A percentile compares a stretch with the other conserved stretches of the same genome.
These are phyloP conservation scores for Xenops minutus DNA, from an alignment of 2,797 vertebrate genomes.

Conservation along the genomic window DNA sequence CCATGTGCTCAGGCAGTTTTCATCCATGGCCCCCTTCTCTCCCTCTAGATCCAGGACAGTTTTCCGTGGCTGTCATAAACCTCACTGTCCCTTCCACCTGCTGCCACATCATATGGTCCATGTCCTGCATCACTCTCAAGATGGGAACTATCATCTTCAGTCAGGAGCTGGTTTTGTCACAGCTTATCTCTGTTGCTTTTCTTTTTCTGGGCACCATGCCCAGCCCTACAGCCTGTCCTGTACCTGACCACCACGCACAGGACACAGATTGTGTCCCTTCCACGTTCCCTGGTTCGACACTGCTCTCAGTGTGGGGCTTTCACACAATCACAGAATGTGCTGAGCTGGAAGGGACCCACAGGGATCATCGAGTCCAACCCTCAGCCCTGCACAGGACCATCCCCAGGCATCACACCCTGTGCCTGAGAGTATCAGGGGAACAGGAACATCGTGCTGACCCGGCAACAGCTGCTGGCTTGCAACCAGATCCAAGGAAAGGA, in stretches of 20 bases:
- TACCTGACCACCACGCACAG: rapidly evolving
- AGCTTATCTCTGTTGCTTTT: neutral
- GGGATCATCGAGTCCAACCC: neutral
- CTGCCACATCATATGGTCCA: neutral
- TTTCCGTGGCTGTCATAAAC: neutral
- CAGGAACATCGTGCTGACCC: neutral
- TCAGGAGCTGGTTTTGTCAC: neutral
- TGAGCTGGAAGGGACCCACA: neutral
- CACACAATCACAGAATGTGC: neutral
- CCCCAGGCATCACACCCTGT: neutral
- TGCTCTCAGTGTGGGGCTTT: neutral
- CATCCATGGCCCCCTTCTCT: neutral
- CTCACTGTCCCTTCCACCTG: neutral
- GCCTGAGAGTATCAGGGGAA: neutral
- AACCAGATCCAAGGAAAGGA: neutral
- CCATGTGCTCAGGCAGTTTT: neutral
- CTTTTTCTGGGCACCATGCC: neutral
- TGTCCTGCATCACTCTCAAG: neutral
- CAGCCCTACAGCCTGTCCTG: neutral
- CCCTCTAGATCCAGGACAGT: neutral
- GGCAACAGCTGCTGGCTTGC: neutral
- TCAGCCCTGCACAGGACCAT: neutral
- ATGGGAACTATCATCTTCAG: neutral
- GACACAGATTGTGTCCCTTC: neutral
- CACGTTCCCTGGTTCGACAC: neutral